Percentiles rank a stretch among this genome's conserved stretches.
Evolutionary conservation across 2,797 vertebrate species (phyloP).

Genomic region (Propithecus perrieri): DNA sequence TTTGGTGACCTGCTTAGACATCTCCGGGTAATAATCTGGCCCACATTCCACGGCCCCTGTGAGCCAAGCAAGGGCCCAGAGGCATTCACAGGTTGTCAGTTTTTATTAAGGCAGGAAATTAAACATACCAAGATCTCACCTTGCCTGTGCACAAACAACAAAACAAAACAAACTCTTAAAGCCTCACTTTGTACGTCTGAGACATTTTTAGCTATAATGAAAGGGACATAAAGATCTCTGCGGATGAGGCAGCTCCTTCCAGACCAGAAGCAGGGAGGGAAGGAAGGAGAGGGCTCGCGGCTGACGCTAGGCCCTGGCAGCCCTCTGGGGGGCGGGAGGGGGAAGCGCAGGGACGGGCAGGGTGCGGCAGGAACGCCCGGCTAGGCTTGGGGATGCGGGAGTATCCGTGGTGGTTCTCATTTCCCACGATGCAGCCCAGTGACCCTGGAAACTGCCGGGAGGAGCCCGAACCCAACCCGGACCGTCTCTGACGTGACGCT

Average conservation of each 20-base stretch:
- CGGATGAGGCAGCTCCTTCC: neutral
- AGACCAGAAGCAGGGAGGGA: neutral
- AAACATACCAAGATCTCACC: neutral
- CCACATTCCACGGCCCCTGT: neutral
- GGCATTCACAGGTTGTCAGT: rapidly evolving
- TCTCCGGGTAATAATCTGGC: too few species aligned
- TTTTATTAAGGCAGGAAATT: neutral
- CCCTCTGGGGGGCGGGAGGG: neutral
- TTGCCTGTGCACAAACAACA: neutral
- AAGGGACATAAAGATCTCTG: neutral
- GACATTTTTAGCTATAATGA: neutral
- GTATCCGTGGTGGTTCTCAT: neutral
- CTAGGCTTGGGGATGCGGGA: neutral
- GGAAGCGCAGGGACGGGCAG: neutral
- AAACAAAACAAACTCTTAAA: neutral
- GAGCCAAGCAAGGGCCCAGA: neutral
- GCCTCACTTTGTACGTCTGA: neutral
- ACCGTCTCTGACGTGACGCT: rapidly evolving
- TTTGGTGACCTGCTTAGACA: neutral
- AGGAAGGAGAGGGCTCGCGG: neutral
- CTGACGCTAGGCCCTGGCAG: neutral
- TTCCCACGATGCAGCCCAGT: neutral
- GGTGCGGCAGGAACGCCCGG: neutral
- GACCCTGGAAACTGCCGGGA: neutral
- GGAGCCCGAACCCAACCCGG: neutral